Evolutionary conservation across 2,888 invertebrate genomes (phyloP).

Genomic region (Brachypalpus laphriformis): DNA sequence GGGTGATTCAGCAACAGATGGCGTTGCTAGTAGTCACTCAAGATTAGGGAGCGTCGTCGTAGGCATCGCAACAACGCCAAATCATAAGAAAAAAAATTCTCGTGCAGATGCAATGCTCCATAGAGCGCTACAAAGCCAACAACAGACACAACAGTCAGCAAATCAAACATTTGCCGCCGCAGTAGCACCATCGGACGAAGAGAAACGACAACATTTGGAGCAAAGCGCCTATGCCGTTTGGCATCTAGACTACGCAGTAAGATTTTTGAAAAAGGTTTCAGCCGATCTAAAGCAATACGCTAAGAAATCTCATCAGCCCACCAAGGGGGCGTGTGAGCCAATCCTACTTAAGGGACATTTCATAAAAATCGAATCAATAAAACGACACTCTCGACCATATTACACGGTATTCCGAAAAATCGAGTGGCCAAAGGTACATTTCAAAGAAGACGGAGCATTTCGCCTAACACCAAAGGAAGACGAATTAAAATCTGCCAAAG

Average conservation of each 20-base stretch:
- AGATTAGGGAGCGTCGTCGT: constrained; percentile 41
- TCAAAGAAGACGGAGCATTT: constrained; percentile 81
- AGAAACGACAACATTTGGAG: constrained; percentile 53
- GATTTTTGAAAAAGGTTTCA: constrained; percentile 87
- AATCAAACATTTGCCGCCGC: constrained; percentile 46
- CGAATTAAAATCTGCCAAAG: constrained; percentile 68
- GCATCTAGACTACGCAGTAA: constrained; percentile 85
- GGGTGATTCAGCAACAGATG: constrained; percentile 71
- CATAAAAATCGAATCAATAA: constrained; percentile 87
- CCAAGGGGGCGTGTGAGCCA: constrained; percentile 81
- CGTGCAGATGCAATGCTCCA: constrained; percentile 93
- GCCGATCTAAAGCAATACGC: constrained; percentile 79
- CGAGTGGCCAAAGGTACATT: constrained; percentile 82
- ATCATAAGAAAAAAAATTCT: constrained; percentile 77
- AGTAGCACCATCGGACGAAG: constrained; percentile 33
- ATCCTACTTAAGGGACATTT: constrained; percentile 87
- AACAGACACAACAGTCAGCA: constrained; percentile 59
- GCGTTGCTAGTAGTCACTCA: constrained; percentile 47
- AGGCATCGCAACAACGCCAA: constrained; percentile 56
- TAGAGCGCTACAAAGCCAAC: constrained; percentile 84
- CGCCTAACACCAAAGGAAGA: constrained; percentile 77
- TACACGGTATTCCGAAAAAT: constrained; percentile 81
- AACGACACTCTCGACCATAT: constrained; percentile 81
- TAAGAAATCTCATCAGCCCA: constrained; percentile 71
- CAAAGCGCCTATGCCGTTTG: constrained; percentile 83